Base-by-base conservation (phyloP, 2,888 invertebrate species). In the Melanophora roralis region DNA sequence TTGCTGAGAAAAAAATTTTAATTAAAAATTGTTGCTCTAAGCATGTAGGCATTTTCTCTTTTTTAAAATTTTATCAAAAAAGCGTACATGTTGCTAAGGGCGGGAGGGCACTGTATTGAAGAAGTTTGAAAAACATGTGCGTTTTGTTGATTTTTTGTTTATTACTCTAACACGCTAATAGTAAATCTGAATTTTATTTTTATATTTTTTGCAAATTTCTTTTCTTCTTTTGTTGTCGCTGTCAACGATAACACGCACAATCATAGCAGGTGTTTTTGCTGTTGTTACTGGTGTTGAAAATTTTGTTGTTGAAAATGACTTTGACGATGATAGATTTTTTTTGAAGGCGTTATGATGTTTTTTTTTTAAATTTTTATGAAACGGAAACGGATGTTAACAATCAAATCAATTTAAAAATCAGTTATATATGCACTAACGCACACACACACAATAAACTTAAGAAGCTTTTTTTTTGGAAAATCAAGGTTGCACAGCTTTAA, bases 331-430 rank as follows among this genome's bases (percentile, higher is more conserved):
- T 67, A 64, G 55, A 69, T 78, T 78, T 80, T 73, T 81, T 47
- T 51, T 36, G 47, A 14, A 67, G 40, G 53, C 60, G 49, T 60
- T 45, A 11, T 36, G 38, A 34, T 60, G 14, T 62, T 60, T 71
- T 55, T 27, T 27, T 27, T 27, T 27, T 27, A 27, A 27, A 27
- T 68, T 71, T 51, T 69, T 19, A 49, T 65, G 14, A 40, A 67
- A 62, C 67, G 76, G 67, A 76, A 80, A 62, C 76, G 79, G 75
- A 76, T 80, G 67, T 68, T 75, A 80, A 76, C 76, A 72, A 79
- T 79, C 60, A 71, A 75, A 59, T 67, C 53, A 62, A 78, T 60
- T 72, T 53, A 34, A 16, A 71, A 27, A 27, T 5, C 6, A 3
- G 27, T 27, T 27, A 5, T 27, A 5, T 5, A 27, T 27, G n/a